Evolutionary conservation across 2,888 invertebrate genomes (phyloP).

Genomic region (Lasioglossum malachurum): DNA sequence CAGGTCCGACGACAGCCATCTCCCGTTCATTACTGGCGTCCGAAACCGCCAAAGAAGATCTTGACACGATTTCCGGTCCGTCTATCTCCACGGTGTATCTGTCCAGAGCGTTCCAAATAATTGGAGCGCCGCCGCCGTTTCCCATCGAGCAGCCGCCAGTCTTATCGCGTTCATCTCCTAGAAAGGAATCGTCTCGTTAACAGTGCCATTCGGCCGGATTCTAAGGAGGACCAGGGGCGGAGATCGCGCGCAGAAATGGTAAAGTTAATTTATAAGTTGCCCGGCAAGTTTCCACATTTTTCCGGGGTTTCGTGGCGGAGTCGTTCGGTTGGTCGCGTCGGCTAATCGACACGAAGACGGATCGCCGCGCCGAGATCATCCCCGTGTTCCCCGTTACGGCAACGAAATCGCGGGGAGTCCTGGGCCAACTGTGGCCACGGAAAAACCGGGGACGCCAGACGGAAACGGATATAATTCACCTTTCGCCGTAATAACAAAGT

Average conservation of each 20-base stretch:
- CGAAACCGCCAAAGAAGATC: conserved; percentile 4
- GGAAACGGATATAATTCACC: conserved; percentile 51
- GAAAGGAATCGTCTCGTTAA: conserved; percentile 32
- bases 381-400: neutral
- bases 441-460: conserved; percentile 26
- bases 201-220: no score
- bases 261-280: neutral
- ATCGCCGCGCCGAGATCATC: neutral
- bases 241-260: neutral
- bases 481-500: conserved; percentile 50
- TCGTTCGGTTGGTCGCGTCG: neutral
- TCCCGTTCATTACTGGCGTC: conserved; percentile 25
- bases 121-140: conserved; percentile 58
- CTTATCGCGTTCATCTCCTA: conserved; percentile 39
- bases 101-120: conserved; percentile 56
- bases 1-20: conserved; percentile 54
- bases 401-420: neutral
- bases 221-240: no score
- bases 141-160: conserved; percentile 27
- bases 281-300: neutral
- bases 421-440: neutral
- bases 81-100: conserved; percentile 65
- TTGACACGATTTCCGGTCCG: neutral
- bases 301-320: neutral
- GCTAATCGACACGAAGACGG: conserved; percentile 4